phyloP scores from a whole-genome alignment of 2,797 vertebrate genomes.

The Alectoris magna region DNA sequence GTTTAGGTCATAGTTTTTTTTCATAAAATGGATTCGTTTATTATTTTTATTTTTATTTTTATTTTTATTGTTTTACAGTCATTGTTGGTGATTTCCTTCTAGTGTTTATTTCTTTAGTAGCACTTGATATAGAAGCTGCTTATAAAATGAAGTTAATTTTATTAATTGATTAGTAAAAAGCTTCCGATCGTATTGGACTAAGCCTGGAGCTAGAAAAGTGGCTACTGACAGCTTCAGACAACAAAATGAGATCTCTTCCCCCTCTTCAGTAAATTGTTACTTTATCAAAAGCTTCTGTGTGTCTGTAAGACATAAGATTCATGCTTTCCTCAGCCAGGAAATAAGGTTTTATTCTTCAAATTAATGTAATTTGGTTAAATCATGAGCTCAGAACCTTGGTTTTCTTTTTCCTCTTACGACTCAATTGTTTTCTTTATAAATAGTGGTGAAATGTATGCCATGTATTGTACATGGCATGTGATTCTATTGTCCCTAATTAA shows the following conservation, averaged over 20 bases:
- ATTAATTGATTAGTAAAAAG: background rate
- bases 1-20: background rate
- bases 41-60: background rate
- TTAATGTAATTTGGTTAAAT: background rate
- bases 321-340: background rate
- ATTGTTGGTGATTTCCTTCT: background rate
- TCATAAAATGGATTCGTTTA: background rate
- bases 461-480: background rate
- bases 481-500: background rate
- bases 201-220: background rate
- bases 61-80: background rate
- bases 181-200: background rate
- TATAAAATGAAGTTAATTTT: background rate
- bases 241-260: background rate
- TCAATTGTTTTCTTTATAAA: background rate
- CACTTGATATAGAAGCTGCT: background rate
- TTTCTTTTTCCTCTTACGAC: background rate
- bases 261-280: background rate
- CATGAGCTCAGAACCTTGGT: background rate
- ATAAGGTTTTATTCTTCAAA: background rate
- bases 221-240: background rate
- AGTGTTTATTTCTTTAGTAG: background rate
- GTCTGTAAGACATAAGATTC: background rate
- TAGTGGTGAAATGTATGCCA: background rate
- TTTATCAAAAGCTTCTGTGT: background rate